A percentile compares a stretch with the other conserved stretches of the same genome.
Conservation (phyloP, 2,888 invertebrate genomes). For the Taphrorychus bicolor region DNA sequence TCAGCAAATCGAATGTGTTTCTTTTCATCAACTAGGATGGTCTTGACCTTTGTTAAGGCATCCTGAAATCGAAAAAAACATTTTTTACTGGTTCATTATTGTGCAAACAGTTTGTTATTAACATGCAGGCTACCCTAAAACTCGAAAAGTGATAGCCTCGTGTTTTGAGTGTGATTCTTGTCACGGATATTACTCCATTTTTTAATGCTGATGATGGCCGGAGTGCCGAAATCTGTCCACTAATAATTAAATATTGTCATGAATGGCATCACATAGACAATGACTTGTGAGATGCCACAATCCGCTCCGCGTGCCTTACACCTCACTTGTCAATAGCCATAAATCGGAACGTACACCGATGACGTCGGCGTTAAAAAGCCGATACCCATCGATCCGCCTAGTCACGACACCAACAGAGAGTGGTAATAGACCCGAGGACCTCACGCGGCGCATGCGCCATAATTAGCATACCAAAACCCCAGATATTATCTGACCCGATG, state of each 20-base stretch:
- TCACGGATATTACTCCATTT: too few species aligned
- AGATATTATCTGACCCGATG: constrained; percentile 17
- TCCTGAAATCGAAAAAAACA: constrained; percentile 70
- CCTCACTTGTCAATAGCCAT: background rate
- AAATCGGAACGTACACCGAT: constrained; percentile 17
- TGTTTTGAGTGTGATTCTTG: too few species aligned
- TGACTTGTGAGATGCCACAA: background rate
- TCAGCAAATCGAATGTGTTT: constrained; percentile 92
- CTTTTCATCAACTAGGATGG: constrained; percentile 84
- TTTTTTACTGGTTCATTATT: background rate
- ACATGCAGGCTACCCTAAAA: too few species aligned
- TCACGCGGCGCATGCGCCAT: constrained; percentile 48
- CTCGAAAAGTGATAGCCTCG: too few species aligned
- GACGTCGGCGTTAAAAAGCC: constrained; percentile 30
- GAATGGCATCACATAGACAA: background rate
- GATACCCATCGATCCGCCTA: constrained; percentile 25
- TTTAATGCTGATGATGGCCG: too few species aligned
- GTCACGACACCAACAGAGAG: constrained; percentile 34
- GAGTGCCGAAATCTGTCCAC: too few species aligned
- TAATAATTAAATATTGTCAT: too few species aligned
- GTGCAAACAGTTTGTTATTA: too few species aligned
- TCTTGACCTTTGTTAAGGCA: constrained; percentile 82
- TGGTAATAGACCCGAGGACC: constrained; percentile 49
- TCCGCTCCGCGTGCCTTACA: background rate
- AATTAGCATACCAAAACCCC: constrained; percentile 45